Conservation (phyloP, 2,888 invertebrate species). For the Petrolisthes cinctipes region DNA sequence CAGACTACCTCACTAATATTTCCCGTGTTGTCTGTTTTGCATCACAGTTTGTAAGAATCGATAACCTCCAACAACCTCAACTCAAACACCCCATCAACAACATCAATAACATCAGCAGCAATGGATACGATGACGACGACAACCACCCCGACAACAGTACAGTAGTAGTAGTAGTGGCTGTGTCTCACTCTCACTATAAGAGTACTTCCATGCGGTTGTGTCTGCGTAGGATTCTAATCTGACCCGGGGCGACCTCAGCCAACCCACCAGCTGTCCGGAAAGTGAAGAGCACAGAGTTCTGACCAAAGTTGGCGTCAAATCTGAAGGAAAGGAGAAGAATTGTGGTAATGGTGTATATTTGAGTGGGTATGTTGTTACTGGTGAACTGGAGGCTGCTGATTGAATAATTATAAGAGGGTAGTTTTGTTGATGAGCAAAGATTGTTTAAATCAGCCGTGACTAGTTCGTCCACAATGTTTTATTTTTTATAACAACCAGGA, state of each 20-base stretch:
- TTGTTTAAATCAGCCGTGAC: no score
- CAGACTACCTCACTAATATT: no score
- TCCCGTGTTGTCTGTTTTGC: background rate
- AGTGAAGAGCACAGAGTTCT: conserved; percentile 83
- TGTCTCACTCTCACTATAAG: conserved; percentile 70
- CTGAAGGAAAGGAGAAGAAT: conserved; percentile 73
- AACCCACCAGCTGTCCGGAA: conserved; percentile 75
- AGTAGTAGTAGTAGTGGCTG: background rate
- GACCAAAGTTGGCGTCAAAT: conserved; percentile 86
- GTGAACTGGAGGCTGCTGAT: no score
- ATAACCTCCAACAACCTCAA: background rate
- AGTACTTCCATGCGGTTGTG: conserved; percentile 80
- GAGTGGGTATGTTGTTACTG: no score
- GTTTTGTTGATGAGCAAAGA: no score
- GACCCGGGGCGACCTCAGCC: conserved; percentile 77
- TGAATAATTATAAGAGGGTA: no score
- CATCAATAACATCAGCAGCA: background rate
- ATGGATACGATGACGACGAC: background rate
- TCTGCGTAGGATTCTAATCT: conserved; percentile 78
- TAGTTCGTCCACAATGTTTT: no score
- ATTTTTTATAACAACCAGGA: no score
- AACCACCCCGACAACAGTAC: background rate
- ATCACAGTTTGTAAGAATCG: background rate
- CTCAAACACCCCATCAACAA: background rate
- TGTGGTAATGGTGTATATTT: no score